phyloP scores from a whole-genome alignment of 2,113 vertebrate species.

The Peromyscus maniculatus region DNA sequence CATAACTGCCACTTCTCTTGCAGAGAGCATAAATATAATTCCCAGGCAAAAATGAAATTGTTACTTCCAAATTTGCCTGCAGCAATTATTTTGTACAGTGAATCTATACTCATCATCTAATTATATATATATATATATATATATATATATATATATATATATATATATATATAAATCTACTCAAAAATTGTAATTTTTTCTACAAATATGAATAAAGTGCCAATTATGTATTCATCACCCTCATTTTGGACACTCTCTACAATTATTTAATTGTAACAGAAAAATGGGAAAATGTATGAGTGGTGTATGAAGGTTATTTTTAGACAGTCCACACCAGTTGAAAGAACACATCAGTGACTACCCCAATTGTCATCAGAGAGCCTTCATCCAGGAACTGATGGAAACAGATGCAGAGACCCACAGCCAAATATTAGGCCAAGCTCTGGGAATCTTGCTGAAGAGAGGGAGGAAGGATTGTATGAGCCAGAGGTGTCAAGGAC shows the following conservation, averaged over 20 bases:
- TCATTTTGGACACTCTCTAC: neutral
- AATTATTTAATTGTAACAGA: neutral
- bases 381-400: too few species aligned
- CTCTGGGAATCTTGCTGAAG: too few species aligned
- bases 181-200: neutral
- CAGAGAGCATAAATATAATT: neutral
- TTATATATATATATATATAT: neutral
- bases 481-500: too few species aligned
- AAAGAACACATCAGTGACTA: too few species aligned
- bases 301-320: neutral
- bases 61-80: neutral
- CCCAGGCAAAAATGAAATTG: neutral
- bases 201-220: neutral
- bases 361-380: too few species aligned
- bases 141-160: neutral
- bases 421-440: too few species aligned
- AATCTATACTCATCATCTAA: neutral
- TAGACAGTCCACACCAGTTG: too few species aligned
- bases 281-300: neutral
- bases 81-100: neutral
- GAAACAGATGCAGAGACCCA: too few species aligned
- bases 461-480: too few species aligned
- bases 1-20: neutral
- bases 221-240: neutral
- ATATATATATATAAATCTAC: neutral